Base-by-base conservation (phyloP, 2,888 invertebrate species). In the Helicoverpa assulta region DNA sequence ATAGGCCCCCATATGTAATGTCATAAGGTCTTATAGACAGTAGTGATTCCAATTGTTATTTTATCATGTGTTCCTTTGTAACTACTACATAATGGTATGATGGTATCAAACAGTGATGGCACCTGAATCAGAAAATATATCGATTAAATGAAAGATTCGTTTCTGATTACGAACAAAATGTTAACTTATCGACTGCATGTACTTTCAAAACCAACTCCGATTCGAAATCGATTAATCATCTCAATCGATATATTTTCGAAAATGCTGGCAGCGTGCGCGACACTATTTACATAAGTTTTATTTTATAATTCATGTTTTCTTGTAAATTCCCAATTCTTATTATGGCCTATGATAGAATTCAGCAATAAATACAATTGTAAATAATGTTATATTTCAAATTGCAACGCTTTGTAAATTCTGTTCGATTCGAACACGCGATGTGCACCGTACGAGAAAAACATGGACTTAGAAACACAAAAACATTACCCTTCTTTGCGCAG, bases 331-430 rank as follows among this genome's bases (percentile, higher is more conserved):
- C 63, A 65, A 74, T 82, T 75, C 66, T 78, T 82, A 54, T 68
- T 74, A 86, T 85, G 90, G 91, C 91, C 90, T 91, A 90, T 78
- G 73, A 80, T 81, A 84, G 75, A 84, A 89, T 65, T 78, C 78
- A 83, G 89, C 88, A 90, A 89, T 89, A 89, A 82, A 85, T 76
- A 82, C 63, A 40, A 40, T 81, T 91, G 89, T 90, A 90, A 88
- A 90, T 90, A 91, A 81, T 78, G 73, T 70, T 82, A 76, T 75
- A 66, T 63, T 69, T 82, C 72, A 77, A 81, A 81, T 72, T 59
- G 70, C 77, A 73, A 78, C 61, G 80, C 81, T 84, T 81, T 71
- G 73, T 84, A 78, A 57, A 76, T 76, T 82, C 59, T 65, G 67
- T 77, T 70, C 72, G 70, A 68, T 70, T 84, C 33, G 70, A 55